A percentile compares a stretch with the other conserved stretches of the same genome.
phyloP scores from a whole-genome alignment of 2,797 vertebrate genomes.

The Sebastes dallii region DNA sequence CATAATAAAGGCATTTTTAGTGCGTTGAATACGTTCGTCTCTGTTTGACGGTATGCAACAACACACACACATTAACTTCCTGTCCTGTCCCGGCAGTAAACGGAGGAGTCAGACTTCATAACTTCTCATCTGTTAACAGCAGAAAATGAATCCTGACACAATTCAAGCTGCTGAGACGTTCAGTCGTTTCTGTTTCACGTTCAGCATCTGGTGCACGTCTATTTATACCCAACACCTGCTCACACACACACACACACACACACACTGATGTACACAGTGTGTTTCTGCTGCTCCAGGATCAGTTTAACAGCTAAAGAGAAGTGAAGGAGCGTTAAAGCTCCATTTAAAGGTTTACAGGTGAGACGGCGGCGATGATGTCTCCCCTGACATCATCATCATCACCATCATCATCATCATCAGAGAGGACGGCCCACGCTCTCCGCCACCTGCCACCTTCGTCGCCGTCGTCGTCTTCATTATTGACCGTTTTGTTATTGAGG shows the following conservation, averaged over 20 bases:
- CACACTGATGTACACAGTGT: neutral
- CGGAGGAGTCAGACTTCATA: neutral
- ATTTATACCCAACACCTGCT: slow-evolving; percentile 33
- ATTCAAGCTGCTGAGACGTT: slow-evolving; percentile 1
- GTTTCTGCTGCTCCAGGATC: neutral
- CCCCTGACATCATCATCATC: slow-evolving; percentile 9
- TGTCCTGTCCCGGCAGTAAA: no score
- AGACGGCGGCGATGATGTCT: neutral
- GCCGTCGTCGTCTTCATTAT: neutral
- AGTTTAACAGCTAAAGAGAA: neutral
- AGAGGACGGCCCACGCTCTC: neutral
- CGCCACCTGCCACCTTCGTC: slow-evolving; percentile 8
- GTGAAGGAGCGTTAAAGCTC: neutral
- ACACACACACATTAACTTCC: no score
- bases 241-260: neutral
- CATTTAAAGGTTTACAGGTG: slow-evolving; percentile 14
- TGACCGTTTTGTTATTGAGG: slow-evolving; percentile 8
- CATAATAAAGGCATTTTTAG: no score
- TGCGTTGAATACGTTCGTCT: no score
- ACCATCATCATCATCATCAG: neutral
- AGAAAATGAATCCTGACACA: neutral
- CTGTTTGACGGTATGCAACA: no score
- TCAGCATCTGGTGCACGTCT: slow-evolving; percentile 14
- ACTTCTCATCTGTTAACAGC: neutral
- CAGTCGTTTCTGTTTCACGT: neutral